Percentiles rank a stretch among this genome's conserved stretches.
phyloP scores from a whole-genome alignment of 2,888 invertebrate species.

The Conomelus anceps region DNA sequence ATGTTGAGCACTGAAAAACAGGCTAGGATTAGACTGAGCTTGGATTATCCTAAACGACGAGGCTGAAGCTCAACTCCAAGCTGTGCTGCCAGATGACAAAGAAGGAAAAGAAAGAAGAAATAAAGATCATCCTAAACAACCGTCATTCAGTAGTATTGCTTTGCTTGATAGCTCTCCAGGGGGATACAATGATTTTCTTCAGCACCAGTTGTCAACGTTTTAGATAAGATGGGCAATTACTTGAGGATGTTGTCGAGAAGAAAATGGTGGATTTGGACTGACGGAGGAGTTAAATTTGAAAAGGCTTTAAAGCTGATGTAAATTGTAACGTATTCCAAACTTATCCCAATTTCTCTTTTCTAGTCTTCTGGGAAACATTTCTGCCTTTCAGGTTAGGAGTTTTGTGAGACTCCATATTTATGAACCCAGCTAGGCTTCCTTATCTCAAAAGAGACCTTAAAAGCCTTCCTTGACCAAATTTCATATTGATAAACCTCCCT shows the following conservation, averaged over 20 bases:
- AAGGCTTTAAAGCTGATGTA: background rate
- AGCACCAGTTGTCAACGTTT: background rate
- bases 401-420: too few relatives aligned
- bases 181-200: background rate
- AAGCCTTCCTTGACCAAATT: too few relatives aligned
- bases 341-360: background rate
- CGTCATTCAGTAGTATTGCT: background rate
- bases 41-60: background rate
- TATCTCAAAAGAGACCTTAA: too few relatives aligned
- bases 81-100: background rate
- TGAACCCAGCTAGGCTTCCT: too few relatives aligned
- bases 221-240: background rate
- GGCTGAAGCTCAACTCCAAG: too few relatives aligned
- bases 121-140: background rate
- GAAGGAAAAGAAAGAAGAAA: background rate
- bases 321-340: background rate
- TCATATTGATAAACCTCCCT: too few relatives aligned
- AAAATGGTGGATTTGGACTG: background rate
- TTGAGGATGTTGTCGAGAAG: background rate
- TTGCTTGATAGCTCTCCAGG: background rate
- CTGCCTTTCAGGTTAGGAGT: too few relatives aligned
- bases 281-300: background rate
- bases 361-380: background rate
- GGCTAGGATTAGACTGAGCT: background rate
- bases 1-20: background rate